Base-by-base conservation (phyloP, 2,888 invertebrate species). In the Diploptera punctata region DNA sequence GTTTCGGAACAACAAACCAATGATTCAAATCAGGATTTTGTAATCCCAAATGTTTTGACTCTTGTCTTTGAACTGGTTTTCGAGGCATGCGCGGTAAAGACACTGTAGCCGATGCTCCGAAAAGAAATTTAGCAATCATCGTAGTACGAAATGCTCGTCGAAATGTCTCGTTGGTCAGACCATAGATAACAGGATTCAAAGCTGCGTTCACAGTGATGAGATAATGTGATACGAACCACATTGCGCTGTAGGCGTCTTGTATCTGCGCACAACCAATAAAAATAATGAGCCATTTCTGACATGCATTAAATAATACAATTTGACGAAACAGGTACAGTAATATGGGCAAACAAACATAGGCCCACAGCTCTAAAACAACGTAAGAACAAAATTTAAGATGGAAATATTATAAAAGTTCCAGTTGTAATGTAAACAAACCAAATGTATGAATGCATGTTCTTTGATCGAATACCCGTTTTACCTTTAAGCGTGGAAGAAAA, bases 101-200 rank as follows among this genome's bases (percentile, higher is more conserved):
- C 57, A 29, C 3, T 3, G 57, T 5, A 26, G 4, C 4, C 2
- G 57, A 1, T 4, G 26, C 16, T 13, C 71, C 67, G 16, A 73
- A 74, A 29, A 76, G 52, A 61, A 74, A 74, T n/a, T 72, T 74
- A 13, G 77, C 71, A 10, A 72, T 16, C 3, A 16, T 18, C 10
- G 69, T 29, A 2, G 38, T 21, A 10, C 75, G 68, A 54, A 93
- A 90, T 16, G 91, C 92, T 67, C 88, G 86, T 13, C 88, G 83
- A 78, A 93, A 90, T 77, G 90, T 88, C 33, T 88, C 87, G 78
- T 92, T 93, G 10, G 89, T 91, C 71, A 90, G 88, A 2, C 92
- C 93, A 76, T 93, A 93, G 73, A 94, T 90, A 0, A 93, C 81
- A 0, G 94, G 93, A 80, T 93, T 93, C 67, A 93, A 81, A 1